Evolutionary conservation across 1,140 invertebrate species (phyloP).

Genomic region (Ceratoteleas bidentatus): DNA sequence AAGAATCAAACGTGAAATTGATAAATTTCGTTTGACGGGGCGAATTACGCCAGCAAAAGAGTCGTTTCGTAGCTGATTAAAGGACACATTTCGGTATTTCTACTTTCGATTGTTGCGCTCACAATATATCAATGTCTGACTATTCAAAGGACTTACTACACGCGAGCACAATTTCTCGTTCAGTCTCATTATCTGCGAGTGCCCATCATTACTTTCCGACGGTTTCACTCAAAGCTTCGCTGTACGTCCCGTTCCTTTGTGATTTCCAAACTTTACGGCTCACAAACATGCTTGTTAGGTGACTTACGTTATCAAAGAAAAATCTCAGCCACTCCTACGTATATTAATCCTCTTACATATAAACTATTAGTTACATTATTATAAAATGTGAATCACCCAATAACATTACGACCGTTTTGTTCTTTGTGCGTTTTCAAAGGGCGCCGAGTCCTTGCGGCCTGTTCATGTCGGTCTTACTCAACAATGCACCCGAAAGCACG

Average conservation of each 20-base stretch:
- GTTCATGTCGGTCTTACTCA: no score
- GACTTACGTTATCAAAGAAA: slow-evolving; percentile 42
- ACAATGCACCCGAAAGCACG: no score
- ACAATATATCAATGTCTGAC: slow-evolving; percentile 63
- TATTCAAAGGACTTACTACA: slow-evolving; percentile 62
- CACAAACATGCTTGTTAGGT: slow-evolving; percentile 49
- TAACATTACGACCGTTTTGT: no score
- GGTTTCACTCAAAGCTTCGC: slow-evolving; percentile 48
- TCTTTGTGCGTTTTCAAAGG: no score
- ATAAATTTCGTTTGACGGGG: neutral
- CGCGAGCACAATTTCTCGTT: slow-evolving; percentile 52
- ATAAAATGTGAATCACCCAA: no score
- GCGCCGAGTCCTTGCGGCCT: no score
- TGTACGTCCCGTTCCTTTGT: slow-evolving; percentile 51
- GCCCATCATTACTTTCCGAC: slow-evolving; percentile 59
- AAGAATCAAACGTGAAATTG: slow-evolving; percentile 11
- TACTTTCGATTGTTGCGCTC: slow-evolving; percentile 52
- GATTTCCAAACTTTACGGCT: slow-evolving; percentile 52
- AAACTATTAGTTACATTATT: slow-evolving; percentile 20
- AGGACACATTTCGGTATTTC: slow-evolving; percentile 41
- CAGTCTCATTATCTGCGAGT: slow-evolving; percentile 63
- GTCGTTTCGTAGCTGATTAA: slow-evolving; percentile 40
- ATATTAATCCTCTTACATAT: slow-evolving; percentile 24
- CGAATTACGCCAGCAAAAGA: no score
- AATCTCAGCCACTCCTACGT: slow-evolving; percentile 23